These are phyloP conservation scores for Operophtera brumata DNA, from an alignment of 2,888 invertebrate species.

Conservation along the genomic window DNA sequence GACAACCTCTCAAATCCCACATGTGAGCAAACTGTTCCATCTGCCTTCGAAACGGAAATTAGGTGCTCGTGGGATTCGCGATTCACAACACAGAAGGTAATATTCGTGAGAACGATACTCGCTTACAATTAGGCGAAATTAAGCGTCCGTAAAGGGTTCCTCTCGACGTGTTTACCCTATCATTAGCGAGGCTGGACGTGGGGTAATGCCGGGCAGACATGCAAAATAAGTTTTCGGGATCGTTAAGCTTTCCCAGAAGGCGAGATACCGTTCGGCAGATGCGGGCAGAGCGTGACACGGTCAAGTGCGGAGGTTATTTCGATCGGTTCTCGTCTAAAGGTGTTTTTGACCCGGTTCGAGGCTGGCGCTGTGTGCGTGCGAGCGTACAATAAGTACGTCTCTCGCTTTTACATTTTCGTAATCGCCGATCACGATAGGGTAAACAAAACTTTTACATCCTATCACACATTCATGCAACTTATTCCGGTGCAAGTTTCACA, in stretches of 20 bases:
- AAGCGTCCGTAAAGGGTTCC: slow-evolving; percentile 66
- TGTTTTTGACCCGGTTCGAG: slow-evolving; percentile 78
- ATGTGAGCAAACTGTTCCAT: slow-evolving; percentile 58
- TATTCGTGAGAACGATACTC: slow-evolving; percentile 75
- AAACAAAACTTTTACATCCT: slow-evolving; percentile 44
- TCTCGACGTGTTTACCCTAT: slow-evolving; percentile 71
- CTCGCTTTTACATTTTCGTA: slow-evolving; percentile 77
- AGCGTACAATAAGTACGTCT: slow-evolving; percentile 65
- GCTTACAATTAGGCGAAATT: slow-evolving; percentile 74
- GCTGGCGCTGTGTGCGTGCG: slow-evolving; percentile 53
- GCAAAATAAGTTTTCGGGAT: slow-evolving; percentile 74
- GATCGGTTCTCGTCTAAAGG: slow-evolving; percentile 74
- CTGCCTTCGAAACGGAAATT: slow-evolving; percentile 64
- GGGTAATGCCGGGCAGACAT: slow-evolving; percentile 74
- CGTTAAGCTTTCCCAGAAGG: slow-evolving; percentile 77
- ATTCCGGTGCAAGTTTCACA: slow-evolving; percentile 30
- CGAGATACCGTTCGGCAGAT: slow-evolving; percentile 77
- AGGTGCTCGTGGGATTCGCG: slow-evolving; percentile 72
- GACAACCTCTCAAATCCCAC: slow-evolving; percentile 47
- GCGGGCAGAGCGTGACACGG: slow-evolving; percentile 72
- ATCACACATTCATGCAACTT: slow-evolving; percentile 2
- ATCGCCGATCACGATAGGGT: slow-evolving; percentile 72
- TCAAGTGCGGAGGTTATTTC: slow-evolving; percentile 74
- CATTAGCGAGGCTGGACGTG: slow-evolving; percentile 63
- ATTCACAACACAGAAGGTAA: slow-evolving; percentile 62